Evolutionary conservation across 2,888 invertebrate species (phyloP).

Genomic region (Drosophila leonis): DNA sequence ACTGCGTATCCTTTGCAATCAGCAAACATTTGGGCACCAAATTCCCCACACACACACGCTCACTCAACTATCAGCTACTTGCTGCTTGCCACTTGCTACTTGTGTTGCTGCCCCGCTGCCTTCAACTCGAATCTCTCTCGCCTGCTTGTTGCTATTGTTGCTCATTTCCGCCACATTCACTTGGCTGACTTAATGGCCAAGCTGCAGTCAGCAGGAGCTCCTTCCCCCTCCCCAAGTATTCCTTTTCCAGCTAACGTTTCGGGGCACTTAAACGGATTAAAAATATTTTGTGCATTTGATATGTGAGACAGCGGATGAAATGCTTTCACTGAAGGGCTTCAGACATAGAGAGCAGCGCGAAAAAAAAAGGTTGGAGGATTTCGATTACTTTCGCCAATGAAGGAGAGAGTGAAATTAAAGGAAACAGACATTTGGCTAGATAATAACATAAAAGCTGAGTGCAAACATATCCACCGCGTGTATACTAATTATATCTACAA

Average conservation of each 20-base stretch:
- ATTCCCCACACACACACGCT: conserved; percentile 53
- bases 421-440: conserved; percentile 17
- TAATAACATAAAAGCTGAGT: conserved; percentile 16
- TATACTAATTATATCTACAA: conserved; percentile 15
- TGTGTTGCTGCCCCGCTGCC: background rate
- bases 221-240: background rate
- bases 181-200: conserved; percentile 78
- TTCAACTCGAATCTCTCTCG: conserved; percentile 25
- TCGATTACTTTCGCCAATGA: conserved; percentile 46
- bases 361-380: conserved; percentile 28
- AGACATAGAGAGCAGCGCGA: conserved; percentile 4
- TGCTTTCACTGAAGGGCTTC: conserved; percentile 44
- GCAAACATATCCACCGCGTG: background rate
- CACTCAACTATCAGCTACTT: conserved; percentile 74
- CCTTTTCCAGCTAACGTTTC: conserved; percentile 18
- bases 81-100: conserved; percentile 21
- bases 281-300: conserved; percentile 81
- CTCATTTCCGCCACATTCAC: conserved; percentile 80
- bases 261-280: conserved; percentile 82
- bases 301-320: conserved; percentile 65
- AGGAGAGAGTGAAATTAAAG: conserved; percentile 23
- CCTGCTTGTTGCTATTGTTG: conserved; percentile 75
- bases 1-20: conserved; percentile 79
- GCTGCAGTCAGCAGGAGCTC: conserved; percentile 46
- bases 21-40: conserved; percentile 81